Conservation (phyloP, 2,113 vertebrate species). For the Neogale vison region DNA sequence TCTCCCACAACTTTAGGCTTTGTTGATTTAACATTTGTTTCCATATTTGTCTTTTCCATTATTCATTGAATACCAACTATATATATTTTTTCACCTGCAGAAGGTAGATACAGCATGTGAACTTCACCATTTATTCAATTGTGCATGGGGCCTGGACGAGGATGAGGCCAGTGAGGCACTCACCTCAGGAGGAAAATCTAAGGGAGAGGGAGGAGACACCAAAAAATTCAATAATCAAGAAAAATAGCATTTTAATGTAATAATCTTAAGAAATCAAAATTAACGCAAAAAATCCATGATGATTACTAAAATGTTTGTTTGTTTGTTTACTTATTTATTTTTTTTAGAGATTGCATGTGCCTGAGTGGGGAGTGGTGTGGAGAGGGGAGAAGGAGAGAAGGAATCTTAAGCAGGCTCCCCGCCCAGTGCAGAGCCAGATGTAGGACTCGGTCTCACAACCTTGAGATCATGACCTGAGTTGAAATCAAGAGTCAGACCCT, state of each 20-base stretch:
- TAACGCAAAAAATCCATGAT: neutral
- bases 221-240: neutral
- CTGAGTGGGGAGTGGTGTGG: too few relatives aligned
- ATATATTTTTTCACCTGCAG: neutral
- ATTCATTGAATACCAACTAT: neutral
- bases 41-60: constrained; percentile 38
- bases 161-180: neutral
- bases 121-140: neutral
- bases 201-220: neutral
- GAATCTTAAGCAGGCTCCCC: too few relatives aligned
- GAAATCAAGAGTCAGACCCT: too few relatives aligned
- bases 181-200: neutral
- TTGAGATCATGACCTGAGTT: too few relatives aligned
- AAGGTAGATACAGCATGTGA: neutral
- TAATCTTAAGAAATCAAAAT: constrained; percentile 2
- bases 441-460: too few relatives aligned
- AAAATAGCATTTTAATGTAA: constrained; percentile 13
- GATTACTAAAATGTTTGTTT: neutral
- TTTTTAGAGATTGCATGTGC: too few relatives aligned
- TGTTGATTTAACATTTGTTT: neutral
- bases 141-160: neutral
- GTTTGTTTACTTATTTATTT: too few relatives aligned
- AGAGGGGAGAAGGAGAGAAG: too few relatives aligned
- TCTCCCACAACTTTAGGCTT: constrained; percentile 29
- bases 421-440: too few relatives aligned